phyloP scores from a whole-genome alignment of 2,888 invertebrate genomes.

The Opisthograptis luteolata region DNA sequence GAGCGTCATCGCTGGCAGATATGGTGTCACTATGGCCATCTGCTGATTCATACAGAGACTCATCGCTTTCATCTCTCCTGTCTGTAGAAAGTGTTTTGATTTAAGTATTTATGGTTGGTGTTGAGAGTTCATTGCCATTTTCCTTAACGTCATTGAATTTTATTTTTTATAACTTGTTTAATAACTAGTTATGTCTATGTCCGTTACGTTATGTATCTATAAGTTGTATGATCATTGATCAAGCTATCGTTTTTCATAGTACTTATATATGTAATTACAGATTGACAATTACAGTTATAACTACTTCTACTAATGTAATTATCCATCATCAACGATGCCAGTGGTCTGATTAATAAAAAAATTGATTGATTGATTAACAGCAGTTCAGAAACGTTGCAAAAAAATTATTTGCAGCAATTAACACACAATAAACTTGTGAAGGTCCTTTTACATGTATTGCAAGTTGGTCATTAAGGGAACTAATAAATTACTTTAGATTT shows the following conservation, averaged over 20 bases:
- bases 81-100: slow-evolving; percentile 58
- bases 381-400: slow-evolving; percentile 22
- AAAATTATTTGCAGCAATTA: slow-evolving; percentile 22
- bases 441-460: background rate
- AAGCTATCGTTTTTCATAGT: no score
- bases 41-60: slow-evolving; percentile 78
- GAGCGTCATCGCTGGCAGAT: slow-evolving; percentile 74
- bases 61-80: slow-evolving; percentile 78
- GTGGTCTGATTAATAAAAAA: slow-evolving; percentile 26
- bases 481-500: no score
- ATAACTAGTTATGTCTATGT: background rate
- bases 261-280: no score
- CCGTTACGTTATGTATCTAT: no score
- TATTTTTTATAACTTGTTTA: background rate
- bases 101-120: slow-evolving; percentile 14
- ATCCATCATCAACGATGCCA: slow-evolving; percentile 19
- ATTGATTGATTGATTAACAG: slow-evolving; percentile 24
- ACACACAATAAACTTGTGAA: slow-evolving; percentile 24
- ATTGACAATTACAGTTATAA: slow-evolving; percentile 6
- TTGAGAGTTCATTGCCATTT: slow-evolving; percentile 31
- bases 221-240: no score
- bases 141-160: slow-evolving; percentile 7
- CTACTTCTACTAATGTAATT: slow-evolving; percentile 10
- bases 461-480: background rate
- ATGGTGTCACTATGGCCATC: slow-evolving; percentile 77